These are phyloP conservation scores for Oegoconia quadripuncta DNA, from an alignment of 2,888 invertebrate genomes.

Conservation along the genomic window DNA sequence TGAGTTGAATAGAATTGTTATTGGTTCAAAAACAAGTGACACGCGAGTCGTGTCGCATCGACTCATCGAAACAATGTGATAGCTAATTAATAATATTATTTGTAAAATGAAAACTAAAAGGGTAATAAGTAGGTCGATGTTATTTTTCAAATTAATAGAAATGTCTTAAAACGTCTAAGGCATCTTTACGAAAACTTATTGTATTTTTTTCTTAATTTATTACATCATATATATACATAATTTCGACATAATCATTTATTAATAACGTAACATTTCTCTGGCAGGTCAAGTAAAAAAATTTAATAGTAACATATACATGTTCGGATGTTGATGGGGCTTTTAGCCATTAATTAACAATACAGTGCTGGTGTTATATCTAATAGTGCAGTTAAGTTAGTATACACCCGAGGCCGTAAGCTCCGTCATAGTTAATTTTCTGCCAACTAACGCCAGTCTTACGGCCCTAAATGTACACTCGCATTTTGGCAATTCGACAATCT, in stretches of 20 bases:
- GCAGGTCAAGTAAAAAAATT: constrained; percentile 58
- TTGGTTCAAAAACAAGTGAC: constrained; percentile 22
- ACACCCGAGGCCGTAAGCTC: constrained; percentile 29
- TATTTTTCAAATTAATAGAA: constrained; percentile 42
- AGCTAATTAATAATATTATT: too few relatives aligned
- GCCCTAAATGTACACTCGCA: constrained; percentile 36
- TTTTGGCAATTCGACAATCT: constrained; percentile 70
- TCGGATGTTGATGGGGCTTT: constrained; percentile 38
- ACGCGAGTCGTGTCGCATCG: constrained; percentile 22
- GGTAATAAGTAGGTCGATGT: constrained; percentile 38
- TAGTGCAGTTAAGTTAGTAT: constrained; percentile 40
- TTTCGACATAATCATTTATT: constrained; percentile 71
- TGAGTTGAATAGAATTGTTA: constrained; percentile 8
- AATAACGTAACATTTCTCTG: constrained; percentile 68
- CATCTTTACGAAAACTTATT: constrained; percentile 74
- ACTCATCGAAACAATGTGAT: constrained; percentile 24
- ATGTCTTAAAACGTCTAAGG: constrained; percentile 70
- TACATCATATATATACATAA: constrained; percentile 77
- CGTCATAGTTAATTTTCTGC: neutral
- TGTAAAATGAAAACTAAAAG: constrained; percentile 31
- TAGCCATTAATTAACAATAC: constrained; percentile 49
- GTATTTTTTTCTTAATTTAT: constrained; percentile 74
- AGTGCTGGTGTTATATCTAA: constrained; percentile 41
- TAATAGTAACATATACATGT: constrained; percentile 50
- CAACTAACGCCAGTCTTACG: neutral